Conservation (phyloP, 1,140 invertebrate genomes). For the Aphaenogaster ashmeadi region DNA sequence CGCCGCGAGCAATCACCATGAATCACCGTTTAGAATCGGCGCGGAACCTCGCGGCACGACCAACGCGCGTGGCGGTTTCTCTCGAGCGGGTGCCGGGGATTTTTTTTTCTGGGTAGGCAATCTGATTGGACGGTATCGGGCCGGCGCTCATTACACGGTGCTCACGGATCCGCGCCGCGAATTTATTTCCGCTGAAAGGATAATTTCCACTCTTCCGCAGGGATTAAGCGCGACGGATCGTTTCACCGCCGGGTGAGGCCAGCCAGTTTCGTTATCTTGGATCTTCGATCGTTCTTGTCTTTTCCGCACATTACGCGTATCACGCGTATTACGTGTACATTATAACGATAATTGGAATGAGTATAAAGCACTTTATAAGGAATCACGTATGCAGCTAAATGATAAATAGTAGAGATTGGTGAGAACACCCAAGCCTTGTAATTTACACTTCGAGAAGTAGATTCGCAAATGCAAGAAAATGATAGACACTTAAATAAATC, state of each 20-base stretch:
- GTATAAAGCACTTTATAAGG: neutral
- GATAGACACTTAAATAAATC: slow-evolving; percentile 27
- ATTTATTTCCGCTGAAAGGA: slow-evolving; percentile 57
- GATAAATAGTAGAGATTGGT: slow-evolving; percentile 19
- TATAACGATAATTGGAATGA: slow-evolving; percentile 19
- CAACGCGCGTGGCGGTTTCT: slow-evolving; percentile 58
- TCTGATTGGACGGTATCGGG: slow-evolving; percentile 8
- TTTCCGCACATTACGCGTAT: neutral
- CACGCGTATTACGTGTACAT: slow-evolving; percentile 28
- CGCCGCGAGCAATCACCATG: slow-evolving; percentile 80
- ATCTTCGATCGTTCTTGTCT: slow-evolving; percentile 13
- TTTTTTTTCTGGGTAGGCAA: slow-evolving; percentile 31
- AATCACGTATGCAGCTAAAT: neutral
- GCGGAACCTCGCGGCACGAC: slow-evolving; percentile 67
- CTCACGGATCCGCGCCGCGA: slow-evolving; percentile 51
- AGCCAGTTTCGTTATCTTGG: slow-evolving; percentile 18
- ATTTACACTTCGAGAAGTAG: slow-evolving; percentile 6
- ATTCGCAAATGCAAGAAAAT: slow-evolving; percentile 19
- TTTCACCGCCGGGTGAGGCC: slow-evolving; percentile 1
- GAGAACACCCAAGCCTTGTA: neutral
- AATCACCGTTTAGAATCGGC: slow-evolving; percentile 81
- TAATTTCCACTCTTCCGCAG: slow-evolving; percentile 46
- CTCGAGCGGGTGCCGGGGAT: slow-evolving; percentile 14
- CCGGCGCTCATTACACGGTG: slow-evolving; percentile 53
- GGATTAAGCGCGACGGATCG: slow-evolving; percentile 56